Percentiles rank a stretch among this genome's conserved stretches.
Conservation (phyloP, 2,888 invertebrate genomes). For the Amorpha juglandis region DNA sequence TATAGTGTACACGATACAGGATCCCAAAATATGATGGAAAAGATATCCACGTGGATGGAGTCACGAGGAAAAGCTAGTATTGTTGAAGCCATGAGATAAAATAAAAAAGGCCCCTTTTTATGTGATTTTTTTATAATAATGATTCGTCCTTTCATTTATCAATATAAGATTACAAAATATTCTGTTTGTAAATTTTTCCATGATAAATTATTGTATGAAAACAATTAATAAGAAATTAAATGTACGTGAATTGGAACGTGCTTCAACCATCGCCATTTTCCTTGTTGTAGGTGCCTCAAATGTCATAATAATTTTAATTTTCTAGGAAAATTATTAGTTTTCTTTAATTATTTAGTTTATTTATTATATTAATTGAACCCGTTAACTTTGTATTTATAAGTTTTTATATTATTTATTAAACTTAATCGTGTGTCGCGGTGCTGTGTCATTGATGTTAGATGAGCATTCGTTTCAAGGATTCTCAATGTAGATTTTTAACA, state of each 20-base stretch:
- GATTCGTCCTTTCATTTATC: too few relatives aligned
- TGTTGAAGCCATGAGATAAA: too few relatives aligned
- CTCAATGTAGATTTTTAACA: slow-evolving; percentile 61
- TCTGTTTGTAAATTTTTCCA: too few relatives aligned
- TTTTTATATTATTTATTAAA: slow-evolving; percentile 38
- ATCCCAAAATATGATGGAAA: too few relatives aligned
- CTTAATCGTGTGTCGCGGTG: slow-evolving; percentile 16
- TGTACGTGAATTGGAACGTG: slow-evolving; percentile 42
- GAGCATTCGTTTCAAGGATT: slow-evolving; percentile 68
- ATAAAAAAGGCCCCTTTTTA: too few relatives aligned
- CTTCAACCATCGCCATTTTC: slow-evolving; percentile 75
- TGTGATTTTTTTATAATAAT: too few relatives aligned
- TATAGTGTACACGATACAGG: too few relatives aligned
- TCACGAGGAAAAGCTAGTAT: too few relatives aligned
- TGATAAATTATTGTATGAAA: too few relatives aligned
- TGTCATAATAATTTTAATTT: slow-evolving; percentile 83
- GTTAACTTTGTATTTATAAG: slow-evolving; percentile 29
- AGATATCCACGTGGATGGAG: too few relatives aligned
- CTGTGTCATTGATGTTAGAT: slow-evolving; percentile 24
- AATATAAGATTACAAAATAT: too few relatives aligned
- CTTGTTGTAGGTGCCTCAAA: slow-evolving; percentile 84
- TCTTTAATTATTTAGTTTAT: slow-evolving; percentile 71
- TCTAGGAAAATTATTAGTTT: slow-evolving; percentile 68
- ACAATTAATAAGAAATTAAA: background rate
- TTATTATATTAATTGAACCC: slow-evolving; percentile 23